These are phyloP conservation scores for Drosophila subquinaria DNA, from an alignment of 2,888 invertebrate species.

Conservation along the genomic window DNA sequence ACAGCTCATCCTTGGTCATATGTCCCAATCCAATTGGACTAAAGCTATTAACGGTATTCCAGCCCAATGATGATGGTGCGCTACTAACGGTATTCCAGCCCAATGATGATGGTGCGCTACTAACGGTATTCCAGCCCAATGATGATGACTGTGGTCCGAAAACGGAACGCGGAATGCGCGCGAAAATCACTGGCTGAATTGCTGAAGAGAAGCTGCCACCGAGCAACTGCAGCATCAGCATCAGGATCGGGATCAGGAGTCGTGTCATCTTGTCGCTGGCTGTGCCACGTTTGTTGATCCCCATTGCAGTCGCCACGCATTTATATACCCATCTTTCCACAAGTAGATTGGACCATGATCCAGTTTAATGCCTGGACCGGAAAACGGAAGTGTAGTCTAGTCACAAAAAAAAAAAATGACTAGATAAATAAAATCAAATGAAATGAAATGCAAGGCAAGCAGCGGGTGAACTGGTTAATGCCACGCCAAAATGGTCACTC, in stretches of 20 bases:
- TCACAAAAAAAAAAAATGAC: not conserved
- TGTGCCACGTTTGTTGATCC: slow-evolving; percentile 40
- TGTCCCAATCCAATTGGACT: slow-evolving; percentile 72
- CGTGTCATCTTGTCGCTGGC: slow-evolving; percentile 37
- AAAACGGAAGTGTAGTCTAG: slow-evolving; percentile 57
- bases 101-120: slow-evolving; percentile 38
- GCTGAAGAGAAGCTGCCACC: slow-evolving; percentile 7
- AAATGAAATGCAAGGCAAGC: slow-evolving; percentile 7
- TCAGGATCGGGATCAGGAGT: slow-evolving; percentile 28
- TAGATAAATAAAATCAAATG: not conserved
- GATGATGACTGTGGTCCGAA: slow-evolving; percentile 53
- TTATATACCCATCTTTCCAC: slow-evolving; percentile 39
- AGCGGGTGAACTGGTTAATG: slow-evolving; percentile 56
- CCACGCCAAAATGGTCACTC: slow-evolving; percentile 53
- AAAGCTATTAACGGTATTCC: slow-evolving; percentile 59
- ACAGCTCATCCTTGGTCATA: slow-evolving; percentile 80
- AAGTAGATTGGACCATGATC: slow-evolving; percentile 15
- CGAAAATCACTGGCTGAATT: slow-evolving; percentile 41
- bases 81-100: too few relatives aligned
- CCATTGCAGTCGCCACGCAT: slow-evolving; percentile 3
- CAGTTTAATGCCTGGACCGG: slow-evolving; percentile 44
- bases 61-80: slow-evolving; percentile 43
- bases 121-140: slow-evolving; percentile 41
- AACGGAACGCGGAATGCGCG: slow-evolving; percentile 75
- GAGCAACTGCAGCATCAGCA: slow-evolving; percentile 21